Base-by-base conservation (phyloP, 2,888 invertebrate species). In the Acleris emargana region DNA sequence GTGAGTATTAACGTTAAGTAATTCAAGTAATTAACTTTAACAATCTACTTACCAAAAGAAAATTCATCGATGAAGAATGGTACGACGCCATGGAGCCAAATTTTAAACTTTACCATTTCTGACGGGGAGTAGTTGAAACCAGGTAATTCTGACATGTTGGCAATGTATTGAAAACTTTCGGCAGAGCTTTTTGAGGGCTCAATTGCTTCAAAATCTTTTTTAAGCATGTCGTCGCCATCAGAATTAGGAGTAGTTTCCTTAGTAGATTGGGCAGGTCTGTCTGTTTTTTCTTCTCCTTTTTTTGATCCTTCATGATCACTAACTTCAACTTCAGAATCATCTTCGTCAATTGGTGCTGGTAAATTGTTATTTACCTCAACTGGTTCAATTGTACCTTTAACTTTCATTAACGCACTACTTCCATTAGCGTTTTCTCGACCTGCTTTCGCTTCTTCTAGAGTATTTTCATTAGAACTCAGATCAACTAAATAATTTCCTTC, bases 31-130 rank as follows among this genome's bases (percentile, higher is more conserved):
- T 0, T 32, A 9, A 32, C 32, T 9, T 32, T 2, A 3, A 38
- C 38, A 13, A 20, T 13, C 18, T 25, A 69, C 80, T 71, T 76
- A 90, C 91, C 91, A 67, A 80, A 91, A 4, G 90, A 89, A 42
- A 74, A 67, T 1, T 78, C 76, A 68, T 91, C 91, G 28, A 91
- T 89, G 64, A 79, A 88, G 68, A 86, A 91, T 0, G 87, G 87
- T 64, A 91, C 79, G 0, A 77, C 64, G 32, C 86, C 91, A 52
- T 73, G 68, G 0, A 76, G 77, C 91, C 91, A 91, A n/a, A 91
- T 69, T 52, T 88, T 88, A 11, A 86, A 80, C 54, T 82, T 84
- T 4, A 45, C 25, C 1, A 84, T 84, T 69, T 88, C 84, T 7
- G 78, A 72, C 7, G 76, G 68, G 28, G 62, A 75, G 1, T 86